Evolutionary conservation across 2,797 vertebrate genomes (phyloP), one percentile per base, ranked within the genome.

Genomic region (Intellagama lesueurii): DNA sequence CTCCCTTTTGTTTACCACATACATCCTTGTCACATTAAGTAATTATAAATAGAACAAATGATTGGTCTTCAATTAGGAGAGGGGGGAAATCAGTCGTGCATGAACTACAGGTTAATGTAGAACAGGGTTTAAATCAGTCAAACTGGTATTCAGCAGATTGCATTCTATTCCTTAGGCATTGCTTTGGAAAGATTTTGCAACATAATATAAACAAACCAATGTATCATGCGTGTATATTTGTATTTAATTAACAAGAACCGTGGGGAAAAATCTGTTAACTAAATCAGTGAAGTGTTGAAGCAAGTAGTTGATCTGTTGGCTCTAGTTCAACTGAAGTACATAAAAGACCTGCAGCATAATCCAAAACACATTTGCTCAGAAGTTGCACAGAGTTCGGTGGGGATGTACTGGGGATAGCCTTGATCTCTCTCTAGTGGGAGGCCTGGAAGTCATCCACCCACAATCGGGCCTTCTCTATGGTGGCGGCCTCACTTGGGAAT

Each of bases 21-120:
- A 90, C 81, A 90, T 88, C 60, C n/a, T 83, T 87, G 19, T 95
- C 92, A 94, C 91, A 90, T 91, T 93, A 93, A 94, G 89, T 96
- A 96, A 97, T 97, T 94, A 90, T 85, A 92, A 96, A 91, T 91
- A 93, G 87, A 81, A 89, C 94, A 96, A 96, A 93, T 94, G 93
- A 90, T 90, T 94, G 87, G 82, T 91, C 92, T 96, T 81, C 94
- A 94, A 92, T 95, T 94, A 95, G 81, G 49, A 89, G 32, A 95
- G 77, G 81, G 87, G 92, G 94, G 90, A 90, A 89, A 87, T 85
- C 91, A 90, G 82, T 91, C 91, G 91, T 86, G 94, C 90, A 66
- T 95, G 93, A 96, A 94, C 81, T 94, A 87, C 81, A 94, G 92
- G 92, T 93, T 94, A 92, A 78, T 90, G 83, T 30, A 86, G 82